Evolutionary conservation across 2,888 invertebrate species (phyloP), one percentile per base, ranked within the genome.

Genomic region (Trissoscelio sp.): DNA sequence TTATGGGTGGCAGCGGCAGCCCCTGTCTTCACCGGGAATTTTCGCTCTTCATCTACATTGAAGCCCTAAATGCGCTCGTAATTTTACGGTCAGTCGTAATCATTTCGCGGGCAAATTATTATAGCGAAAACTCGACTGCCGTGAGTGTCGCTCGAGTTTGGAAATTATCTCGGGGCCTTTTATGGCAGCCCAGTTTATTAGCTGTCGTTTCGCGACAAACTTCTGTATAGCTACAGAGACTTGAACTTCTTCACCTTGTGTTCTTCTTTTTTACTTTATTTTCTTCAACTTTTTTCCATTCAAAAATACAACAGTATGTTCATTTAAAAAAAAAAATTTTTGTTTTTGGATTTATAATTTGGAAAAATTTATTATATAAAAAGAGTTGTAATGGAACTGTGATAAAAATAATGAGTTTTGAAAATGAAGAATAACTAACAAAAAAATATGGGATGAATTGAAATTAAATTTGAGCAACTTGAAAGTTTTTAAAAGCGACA

Each of bases 41-140:
- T 73, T 67, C 66, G 58, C 79, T 78, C 70, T 70, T 72, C 79
- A 79, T 79, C 74, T 64, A 66, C 57, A 66, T 62, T 24, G 75
- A 79, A 73, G 81, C 77, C 66, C 78, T 84, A 84, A 85, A 80
- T 82, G 80, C 80, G 73, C 78, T 75, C 85, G 86, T 88, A 89
- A 88, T 89, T 89, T 89, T 89, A 89, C 83, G 88, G 86, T 85
- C 85, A 84, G 83, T 84, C 87, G 85, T 89, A 87, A 88, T 89
- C 86, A 85, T 86, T 85, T 83, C 84, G 83, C 84, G 81, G 84
- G 80, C 86, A 86, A 88, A 89, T 89, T 88, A 89, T 89, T 88
- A 89, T 86, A 86, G 84, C 79, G 80, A 79, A 86, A 87, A 86
- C 84, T 84, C 72, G 48, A 62, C 69, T 51, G 79, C 70, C 44